These are phyloP conservation scores for Taphrorychus bicolor DNA, from an alignment of 2,888 invertebrate genomes.

Conservation along the genomic window DNA sequence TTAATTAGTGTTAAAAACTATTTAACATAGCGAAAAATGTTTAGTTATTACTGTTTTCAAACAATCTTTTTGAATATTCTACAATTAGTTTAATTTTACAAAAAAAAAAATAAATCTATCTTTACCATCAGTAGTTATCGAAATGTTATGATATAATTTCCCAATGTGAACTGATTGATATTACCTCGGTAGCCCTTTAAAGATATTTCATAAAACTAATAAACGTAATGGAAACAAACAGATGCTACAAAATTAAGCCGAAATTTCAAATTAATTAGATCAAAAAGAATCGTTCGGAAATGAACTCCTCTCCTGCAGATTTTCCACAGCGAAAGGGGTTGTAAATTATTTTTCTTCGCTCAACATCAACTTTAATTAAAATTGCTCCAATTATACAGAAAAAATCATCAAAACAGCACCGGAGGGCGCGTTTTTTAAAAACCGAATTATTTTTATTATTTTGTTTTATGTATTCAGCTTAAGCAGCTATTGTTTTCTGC, in stretches of 20 bases:
- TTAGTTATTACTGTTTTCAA: no score
- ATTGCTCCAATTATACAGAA: slow-evolving; percentile 12
- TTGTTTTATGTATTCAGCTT: slow-evolving; percentile 1
- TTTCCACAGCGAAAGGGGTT: not conserved
- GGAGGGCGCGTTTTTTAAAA: slow-evolving; percentile 7
- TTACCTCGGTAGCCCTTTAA: not conserved
- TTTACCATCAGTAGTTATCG: no score
- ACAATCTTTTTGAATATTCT: no score
- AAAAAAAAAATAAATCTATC: no score
- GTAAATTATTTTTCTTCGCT: slow-evolving; percentile 5
- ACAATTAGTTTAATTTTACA: no score
- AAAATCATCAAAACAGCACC: not conserved
- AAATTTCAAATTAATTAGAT: slow-evolving; percentile 14
- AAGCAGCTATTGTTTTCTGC: not conserved
- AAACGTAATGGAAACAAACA: slow-evolving; percentile 5
- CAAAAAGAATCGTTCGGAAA: slow-evolving; percentile 5
- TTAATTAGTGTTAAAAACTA: no score
- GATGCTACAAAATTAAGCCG: not conserved
- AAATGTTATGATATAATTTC: no score
- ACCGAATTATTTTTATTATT: slow-evolving; percentile 6
- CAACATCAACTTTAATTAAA: slow-evolving; percentile 21
- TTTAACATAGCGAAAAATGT: no score
- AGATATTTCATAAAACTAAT: slow-evolving; percentile 1
- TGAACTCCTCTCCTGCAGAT: slow-evolving; percentile 5
- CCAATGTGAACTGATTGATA: no score